Conservation (phyloP, 92 coral and sea anemone species). For the Siderastrea radians region DNA sequence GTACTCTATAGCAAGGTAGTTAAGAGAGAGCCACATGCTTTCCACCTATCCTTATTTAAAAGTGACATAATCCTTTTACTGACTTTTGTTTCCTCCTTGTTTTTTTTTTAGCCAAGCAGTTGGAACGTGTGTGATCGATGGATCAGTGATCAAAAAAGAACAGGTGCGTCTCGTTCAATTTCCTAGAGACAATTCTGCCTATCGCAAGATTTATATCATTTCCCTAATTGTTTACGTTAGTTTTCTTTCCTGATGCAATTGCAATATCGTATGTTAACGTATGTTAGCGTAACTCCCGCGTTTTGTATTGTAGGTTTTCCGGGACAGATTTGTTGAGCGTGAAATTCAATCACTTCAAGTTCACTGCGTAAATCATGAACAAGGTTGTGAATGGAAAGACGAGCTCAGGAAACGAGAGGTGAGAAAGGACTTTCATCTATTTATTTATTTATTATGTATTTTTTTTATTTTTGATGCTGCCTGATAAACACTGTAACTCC, state of each 20-base stretch:
- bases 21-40: no score
- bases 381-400: slow-evolving; percentile 67
- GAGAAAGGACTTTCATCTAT: neutral
- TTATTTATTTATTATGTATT: neutral
- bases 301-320: slow-evolving; percentile 39
- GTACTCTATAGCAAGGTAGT: no score
- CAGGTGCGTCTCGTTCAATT: slow-evolving; percentile 1
- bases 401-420: slow-evolving; percentile 71
- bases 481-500: neutral
- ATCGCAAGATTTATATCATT: no score
- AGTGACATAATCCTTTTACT: no score
- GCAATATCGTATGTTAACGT: no score
- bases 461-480: neutral
- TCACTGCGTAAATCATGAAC: slow-evolving; percentile 54
- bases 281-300: no score
- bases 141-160: neutral
- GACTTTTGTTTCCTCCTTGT: neutral
- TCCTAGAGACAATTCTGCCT: neutral
- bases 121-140: slow-evolving; percentile 28
- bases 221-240: no score
- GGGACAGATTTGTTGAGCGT: slow-evolving; percentile 68
- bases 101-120: neutral
- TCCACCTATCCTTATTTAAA: no score
- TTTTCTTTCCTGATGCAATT: no score
- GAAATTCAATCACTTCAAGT: slow-evolving; percentile 55